Evolutionary conservation across 2,888 invertebrate species (phyloP).

Genomic region (Gari tellinella): DNA sequence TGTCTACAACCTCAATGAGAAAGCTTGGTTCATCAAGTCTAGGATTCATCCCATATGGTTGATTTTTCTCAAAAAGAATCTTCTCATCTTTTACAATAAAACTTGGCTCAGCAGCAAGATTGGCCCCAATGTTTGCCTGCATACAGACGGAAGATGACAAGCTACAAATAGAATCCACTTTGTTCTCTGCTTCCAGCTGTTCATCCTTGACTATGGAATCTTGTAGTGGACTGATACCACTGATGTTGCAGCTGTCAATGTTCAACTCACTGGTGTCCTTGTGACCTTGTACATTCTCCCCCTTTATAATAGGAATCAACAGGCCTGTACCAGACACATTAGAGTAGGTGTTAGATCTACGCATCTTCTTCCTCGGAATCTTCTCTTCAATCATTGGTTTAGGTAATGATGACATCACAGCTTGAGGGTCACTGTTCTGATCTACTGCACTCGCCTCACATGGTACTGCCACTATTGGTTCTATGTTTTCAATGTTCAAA

Average conservation of each 20-base stretch:
- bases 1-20: not conserved
- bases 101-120: conserved; percentile 30
- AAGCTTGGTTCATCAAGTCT: conserved; percentile 25
- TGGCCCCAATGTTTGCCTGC: not conserved
- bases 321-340: conserved; percentile 52
- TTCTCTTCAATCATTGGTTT: conserved; percentile 1
- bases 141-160: too few species aligned
- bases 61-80: not conserved
- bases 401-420: too few species aligned
- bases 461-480: too few species aligned
- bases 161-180: not conserved
- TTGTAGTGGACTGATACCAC: conserved; percentile 37
- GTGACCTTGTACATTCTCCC: conserved; percentile 43
- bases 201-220: not conserved
- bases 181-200: not conserved
- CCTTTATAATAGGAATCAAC: conserved; percentile 48
- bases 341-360: conserved; percentile 60
- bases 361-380: conserved; percentile 45
- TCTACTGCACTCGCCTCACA: too few species aligned
- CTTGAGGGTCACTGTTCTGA: too few species aligned
- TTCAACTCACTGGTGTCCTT: conserved; percentile 39
- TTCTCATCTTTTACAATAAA: conserved; percentile 19
- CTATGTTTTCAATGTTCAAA: too few species aligned
- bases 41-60: not conserved
- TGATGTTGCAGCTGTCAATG: conserved; percentile 44